Base-by-base conservation (phyloP, 2,888 invertebrate species). In the Lithophane semibrunnea region DNA sequence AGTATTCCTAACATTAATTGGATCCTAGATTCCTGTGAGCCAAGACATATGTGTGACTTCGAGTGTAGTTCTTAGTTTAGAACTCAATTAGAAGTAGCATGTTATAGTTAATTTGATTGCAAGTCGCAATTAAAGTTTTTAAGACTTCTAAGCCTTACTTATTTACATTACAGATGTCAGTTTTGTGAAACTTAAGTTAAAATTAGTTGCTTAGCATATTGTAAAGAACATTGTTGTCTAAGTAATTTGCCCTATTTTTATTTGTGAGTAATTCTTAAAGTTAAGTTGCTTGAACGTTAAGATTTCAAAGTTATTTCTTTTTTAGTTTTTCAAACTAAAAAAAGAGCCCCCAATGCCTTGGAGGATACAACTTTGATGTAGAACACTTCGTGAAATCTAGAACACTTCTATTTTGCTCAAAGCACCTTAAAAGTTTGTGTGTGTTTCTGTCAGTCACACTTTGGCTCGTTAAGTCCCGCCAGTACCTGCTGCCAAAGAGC, bases 381-480 rank as follows among this genome's bases (percentile, higher is more conserved):
- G 69, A 68, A 49, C 21, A 29, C 16, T 63, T 52, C n/a, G n/a
- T 58, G 52, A 72, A 66, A 69, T 75, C 64, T 66, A 60, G 68
- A 54, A 65, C 49, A 52, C 18, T 65, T 63, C 64, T 37, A 16
- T 83, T 83, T 71, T 60, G 21, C 37, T 24, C 58, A 47, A 82
- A 82, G 65, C 49, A 44, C 58, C 65, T 63, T 74, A 60, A 83
- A 82, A 86, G 78, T 86, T 83, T 70, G 16, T 69, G 49, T 85
- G 66, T 67, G 83, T 82, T 47, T 47, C 73, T 85, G 70, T 82
- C 83, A 58, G 47, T 77, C 49, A 61, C 70, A 66, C n/a, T 73
- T 71, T 73, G 29, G 42, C 61, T 76, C 49, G 5, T 44, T 21
- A 80, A 42, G 54, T 77, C 77, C 73, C 63, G 63, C n/a, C n/a